phyloP scores from a whole-genome alignment of 92 coral and sea anemone genomes.

The Paramuricea clavata region DNA sequence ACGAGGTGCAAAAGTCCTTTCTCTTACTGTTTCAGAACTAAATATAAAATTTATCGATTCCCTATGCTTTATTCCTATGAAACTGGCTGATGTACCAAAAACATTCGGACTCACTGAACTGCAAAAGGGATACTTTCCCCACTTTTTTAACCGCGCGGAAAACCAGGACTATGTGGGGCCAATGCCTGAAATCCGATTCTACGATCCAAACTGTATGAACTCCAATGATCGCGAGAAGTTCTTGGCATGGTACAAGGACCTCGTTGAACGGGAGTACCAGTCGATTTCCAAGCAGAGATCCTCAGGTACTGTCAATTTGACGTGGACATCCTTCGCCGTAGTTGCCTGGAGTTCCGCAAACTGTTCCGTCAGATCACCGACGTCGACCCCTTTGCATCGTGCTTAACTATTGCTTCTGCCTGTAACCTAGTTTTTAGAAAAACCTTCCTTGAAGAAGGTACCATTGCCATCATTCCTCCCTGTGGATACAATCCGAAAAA shows the following conservation, averaged over 20 bases:
- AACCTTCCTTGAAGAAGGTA: neutral
- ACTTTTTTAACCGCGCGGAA: conserved; percentile 49
- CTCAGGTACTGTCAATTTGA: neutral
- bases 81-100: conserved; percentile 30
- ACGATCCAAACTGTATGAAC: conserved; percentile 37
- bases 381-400: conserved; percentile 54
- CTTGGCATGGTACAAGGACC: conserved; percentile 16
- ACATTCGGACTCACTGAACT: conserved; percentile 50
- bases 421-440: conserved; percentile 48
- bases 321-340: conserved; percentile 32
- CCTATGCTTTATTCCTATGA: conserved; percentile 60
- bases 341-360: conserved; percentile 56
- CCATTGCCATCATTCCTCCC: conserved; percentile 68
- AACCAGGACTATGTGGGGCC: conserved; percentile 53
- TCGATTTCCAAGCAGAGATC: neutral
- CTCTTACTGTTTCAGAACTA: neutral
- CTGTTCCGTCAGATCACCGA: conserved; percentile 36
- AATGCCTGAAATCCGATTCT: conserved; percentile 21
- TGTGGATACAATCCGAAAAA: conserved; percentile 47
- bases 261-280: neutral
- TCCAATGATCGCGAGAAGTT: conserved; percentile 9
- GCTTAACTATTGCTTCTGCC: conserved; percentile 62
- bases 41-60: conserved; percentile 49
- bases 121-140: conserved; percentile 49
- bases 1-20: conserved; percentile 38